phyloP scores from a whole-genome alignment of 2,797 vertebrate genomes.

The Emys orbicularis region DNA sequence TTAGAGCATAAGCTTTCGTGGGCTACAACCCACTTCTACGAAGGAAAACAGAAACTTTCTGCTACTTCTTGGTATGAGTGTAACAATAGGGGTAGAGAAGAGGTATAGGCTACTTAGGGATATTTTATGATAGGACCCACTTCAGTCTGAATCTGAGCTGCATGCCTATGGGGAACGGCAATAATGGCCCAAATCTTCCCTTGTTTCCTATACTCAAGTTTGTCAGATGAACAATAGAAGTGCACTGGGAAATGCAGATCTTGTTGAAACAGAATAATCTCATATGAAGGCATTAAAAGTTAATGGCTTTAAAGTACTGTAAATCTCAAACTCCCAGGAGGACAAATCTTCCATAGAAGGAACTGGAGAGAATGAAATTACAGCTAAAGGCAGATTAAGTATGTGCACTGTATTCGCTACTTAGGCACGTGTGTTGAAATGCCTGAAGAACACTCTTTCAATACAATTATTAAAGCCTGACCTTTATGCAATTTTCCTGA shows the following conservation, averaged over 20 bases:
- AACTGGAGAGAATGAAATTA: conserved; percentile 57
- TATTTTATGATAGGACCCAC: conserved; percentile 61
- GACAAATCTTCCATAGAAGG: conserved; percentile 39
- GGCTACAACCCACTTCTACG: too few species aligned
- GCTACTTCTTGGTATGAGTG: not conserved
- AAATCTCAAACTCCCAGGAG: conserved; percentile 53
- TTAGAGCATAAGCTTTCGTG: too few species aligned
- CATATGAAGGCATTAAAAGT: conserved; percentile 32
- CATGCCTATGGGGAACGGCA: conserved; percentile 38
- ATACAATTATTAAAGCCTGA: conserved; percentile 61
- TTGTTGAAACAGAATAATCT: conserved; percentile 49
- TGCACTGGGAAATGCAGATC: conserved; percentile 30
- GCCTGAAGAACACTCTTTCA: conserved; percentile 5
- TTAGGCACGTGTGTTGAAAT: not conserved
- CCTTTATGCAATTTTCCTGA: conserved; percentile 53
- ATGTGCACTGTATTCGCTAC: conserved; percentile 55
- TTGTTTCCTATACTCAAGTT: conserved; percentile 32
- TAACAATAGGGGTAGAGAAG: conserved; percentile 1
- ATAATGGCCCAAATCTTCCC: conserved; percentile 22
- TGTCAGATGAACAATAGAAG: conserved; percentile 52
- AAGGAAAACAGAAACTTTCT: not conserved
- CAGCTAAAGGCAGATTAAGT: conserved; percentile 56
- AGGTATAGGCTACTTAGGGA: conserved; percentile 47
- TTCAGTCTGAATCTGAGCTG: conserved; percentile 34
- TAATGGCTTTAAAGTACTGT: conserved; percentile 46